phyloP scores from a whole-genome alignment of 1,140 invertebrate genomes.

The Drosophila ficusphila region DNA sequence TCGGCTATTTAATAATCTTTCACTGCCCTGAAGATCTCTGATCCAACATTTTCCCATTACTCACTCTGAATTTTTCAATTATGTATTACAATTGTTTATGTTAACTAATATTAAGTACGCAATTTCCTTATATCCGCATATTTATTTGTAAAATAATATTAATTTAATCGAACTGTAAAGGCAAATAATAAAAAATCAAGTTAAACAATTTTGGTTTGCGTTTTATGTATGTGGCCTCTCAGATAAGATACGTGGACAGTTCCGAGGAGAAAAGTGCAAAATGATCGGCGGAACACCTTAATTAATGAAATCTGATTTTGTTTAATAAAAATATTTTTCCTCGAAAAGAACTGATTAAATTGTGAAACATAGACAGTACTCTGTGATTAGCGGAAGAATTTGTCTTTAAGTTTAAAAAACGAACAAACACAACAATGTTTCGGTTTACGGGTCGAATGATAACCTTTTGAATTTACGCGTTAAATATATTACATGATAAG shows the following conservation, averaged over 20 bases:
- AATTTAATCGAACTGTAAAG: no score
- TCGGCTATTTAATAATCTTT: no score
- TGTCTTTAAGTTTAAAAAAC: no score
- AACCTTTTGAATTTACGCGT: conserved; percentile 2
- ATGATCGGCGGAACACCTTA: neutral
- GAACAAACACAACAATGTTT: neutral
- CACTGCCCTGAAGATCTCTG: no score
- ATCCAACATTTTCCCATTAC: no score
- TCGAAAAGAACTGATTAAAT: neutral
- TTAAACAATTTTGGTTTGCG: neutral
- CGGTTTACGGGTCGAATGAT: neutral
- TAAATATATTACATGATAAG: neutral
- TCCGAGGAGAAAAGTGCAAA: neutral
- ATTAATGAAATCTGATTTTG: neutral
- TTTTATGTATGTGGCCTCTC: neutral
- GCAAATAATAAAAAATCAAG: no score
- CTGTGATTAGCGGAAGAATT: neutral
- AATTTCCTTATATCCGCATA: no score
- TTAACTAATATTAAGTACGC: no score
- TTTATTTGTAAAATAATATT: no score
- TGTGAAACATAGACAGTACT: neutral
- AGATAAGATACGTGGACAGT: conserved; percentile 28
- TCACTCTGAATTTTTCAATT: no score
- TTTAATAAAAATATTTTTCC: neutral
- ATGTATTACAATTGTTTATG: no score